Evolutionary conservation across 2,797 vertebrate genomes (phyloP).

Genomic region (Spheniscus humboldti): DNA sequence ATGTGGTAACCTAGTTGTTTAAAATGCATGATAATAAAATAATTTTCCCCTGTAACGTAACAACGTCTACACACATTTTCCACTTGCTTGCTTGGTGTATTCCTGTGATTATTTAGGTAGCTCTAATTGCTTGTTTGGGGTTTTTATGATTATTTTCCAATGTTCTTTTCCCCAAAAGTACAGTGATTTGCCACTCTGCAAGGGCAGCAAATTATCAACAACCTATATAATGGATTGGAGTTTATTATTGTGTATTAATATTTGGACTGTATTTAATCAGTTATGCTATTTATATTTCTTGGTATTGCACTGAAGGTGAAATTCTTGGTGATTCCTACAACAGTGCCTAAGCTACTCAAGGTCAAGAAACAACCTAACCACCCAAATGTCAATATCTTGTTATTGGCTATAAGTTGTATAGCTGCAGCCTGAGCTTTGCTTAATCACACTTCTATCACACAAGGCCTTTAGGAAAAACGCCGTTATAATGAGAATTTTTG

Average conservation of each 20-base stretch:
- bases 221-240: background rate
- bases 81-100: background rate
- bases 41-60: background rate
- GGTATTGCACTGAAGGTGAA: background rate
- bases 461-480: conserved; percentile 47
- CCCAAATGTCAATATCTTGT: conserved; percentile 24
- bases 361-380: conserved; percentile 17
- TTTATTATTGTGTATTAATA: background rate
- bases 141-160: conserved; percentile 17
- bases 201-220: conserved; percentile 4
- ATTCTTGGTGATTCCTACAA: background rate
- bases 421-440: conserved; percentile 18
- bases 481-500: conserved; percentile 47
- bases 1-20: background rate
- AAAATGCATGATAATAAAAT: background rate
- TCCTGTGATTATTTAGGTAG: conserved; percentile 5
- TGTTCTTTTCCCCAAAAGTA: background rate
- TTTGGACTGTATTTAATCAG: background rate
- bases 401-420: conserved; percentile 20
- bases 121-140: conserved; percentile 28
- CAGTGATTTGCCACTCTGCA: background rate
- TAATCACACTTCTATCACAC: conserved; percentile 6
- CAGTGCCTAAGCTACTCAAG: conserved; percentile 32
- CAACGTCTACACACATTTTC: background rate
- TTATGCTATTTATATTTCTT: background rate